Conservation (phyloP, 2,888 invertebrate species). For the Leptinotarsa peninsularis region DNA sequence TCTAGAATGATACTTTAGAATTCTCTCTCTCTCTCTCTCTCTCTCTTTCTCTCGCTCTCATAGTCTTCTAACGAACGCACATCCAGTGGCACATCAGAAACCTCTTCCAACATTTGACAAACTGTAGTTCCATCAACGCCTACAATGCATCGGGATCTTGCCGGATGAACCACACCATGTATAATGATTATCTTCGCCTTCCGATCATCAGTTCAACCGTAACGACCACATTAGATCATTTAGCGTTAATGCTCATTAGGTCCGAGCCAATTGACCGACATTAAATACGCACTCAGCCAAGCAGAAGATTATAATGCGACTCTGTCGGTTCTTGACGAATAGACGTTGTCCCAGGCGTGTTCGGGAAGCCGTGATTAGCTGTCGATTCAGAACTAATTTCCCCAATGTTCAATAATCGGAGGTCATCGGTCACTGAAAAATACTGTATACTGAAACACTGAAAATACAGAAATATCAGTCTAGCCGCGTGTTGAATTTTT, state of each 20-base stretch:
- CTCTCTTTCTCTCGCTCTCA: too few relatives aligned
- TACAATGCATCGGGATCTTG: constrained; percentile 17
- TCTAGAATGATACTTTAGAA: too few relatives aligned
- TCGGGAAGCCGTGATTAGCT: constrained; percentile 28
- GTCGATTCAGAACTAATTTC: constrained; percentile 5
- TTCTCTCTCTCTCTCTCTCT: too few relatives aligned
- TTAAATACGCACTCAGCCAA: constrained; percentile 46
- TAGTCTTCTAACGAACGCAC: too few relatives aligned
- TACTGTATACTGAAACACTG: too few relatives aligned
- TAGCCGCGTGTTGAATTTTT: too few relatives aligned
- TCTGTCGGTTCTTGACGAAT: constrained; percentile 46
- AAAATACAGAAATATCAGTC: too few relatives aligned
- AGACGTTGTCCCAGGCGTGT: constrained; percentile 30
- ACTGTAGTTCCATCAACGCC: neutral
- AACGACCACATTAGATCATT: constrained; percentile 63
- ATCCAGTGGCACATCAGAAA: too few relatives aligned
- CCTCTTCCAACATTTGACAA: too few relatives aligned
- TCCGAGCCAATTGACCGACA: constrained; percentile 42
- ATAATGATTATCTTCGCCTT: constrained; percentile 58
- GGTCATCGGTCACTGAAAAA: neutral
- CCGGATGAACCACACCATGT: constrained; percentile 34
- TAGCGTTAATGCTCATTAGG: constrained; percentile 58
- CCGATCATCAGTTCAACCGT: constrained; percentile 63
- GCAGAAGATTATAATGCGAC: constrained; percentile 48
- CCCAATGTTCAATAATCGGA: neutral